Evolutionary conservation across 1,140 invertebrate species (phyloP).

Genomic region (Bombus sylvicola): DNA sequence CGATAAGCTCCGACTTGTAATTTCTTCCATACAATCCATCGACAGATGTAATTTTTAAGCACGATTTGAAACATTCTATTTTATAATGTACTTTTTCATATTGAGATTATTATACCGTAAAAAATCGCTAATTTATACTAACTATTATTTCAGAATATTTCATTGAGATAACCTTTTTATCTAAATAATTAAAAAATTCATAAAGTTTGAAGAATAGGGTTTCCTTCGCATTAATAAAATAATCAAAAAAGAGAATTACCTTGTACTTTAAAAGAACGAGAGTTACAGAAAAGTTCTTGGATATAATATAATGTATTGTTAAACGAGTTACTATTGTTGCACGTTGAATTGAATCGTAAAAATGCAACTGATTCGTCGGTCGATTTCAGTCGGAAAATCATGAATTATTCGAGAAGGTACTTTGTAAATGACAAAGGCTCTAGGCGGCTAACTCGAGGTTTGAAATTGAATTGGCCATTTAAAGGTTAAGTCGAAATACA

Average conservation of each 20-base stretch:
- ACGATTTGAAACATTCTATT: too few species aligned
- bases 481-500: conserved; percentile 33
- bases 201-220: too few species aligned
- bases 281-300: background rate
- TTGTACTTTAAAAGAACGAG: background rate
- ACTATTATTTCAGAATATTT: too few species aligned
- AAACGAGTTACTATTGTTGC: background rate
- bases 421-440: background rate
- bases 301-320: background rate
- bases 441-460: background rate
- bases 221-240: background rate
- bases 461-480: conserved; percentile 36
- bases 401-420: conserved; percentile 38
- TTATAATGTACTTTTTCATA: too few species aligned
- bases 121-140: too few species aligned
- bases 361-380: conserved; percentile 12
- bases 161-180: too few species aligned
- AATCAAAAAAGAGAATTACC: background rate
- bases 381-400: conserved; percentile 15
- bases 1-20: too few species aligned
- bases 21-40: too few species aligned
- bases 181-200: too few species aligned
- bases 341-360: background rate
- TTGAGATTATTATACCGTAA: too few species aligned
- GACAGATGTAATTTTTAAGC: too few species aligned